These are phyloP conservation scores for Pteruthius melanotis DNA, from an alignment of 2,113 vertebrate species.

Conservation along the genomic window DNA sequence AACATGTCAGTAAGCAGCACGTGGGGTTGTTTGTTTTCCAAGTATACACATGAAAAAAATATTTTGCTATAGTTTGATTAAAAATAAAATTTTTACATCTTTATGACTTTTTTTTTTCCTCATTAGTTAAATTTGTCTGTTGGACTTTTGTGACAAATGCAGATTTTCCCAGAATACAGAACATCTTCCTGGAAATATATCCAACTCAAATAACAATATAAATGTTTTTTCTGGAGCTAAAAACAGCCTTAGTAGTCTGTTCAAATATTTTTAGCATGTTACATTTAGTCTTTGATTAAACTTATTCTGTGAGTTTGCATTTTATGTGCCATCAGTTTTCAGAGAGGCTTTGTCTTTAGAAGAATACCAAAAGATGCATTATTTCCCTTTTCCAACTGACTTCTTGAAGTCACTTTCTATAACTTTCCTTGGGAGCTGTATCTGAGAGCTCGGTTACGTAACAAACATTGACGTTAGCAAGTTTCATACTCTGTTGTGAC, in stretches of 20 bases:
- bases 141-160: background rate
- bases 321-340: background rate
- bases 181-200: background rate
- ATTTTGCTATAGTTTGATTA: background rate
- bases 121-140: background rate
- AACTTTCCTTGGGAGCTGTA: background rate
- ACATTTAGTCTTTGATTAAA: background rate
- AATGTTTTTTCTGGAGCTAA: background rate
- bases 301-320: background rate
- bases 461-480: background rate
- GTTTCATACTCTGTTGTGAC: background rate
- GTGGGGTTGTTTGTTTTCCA: background rate
- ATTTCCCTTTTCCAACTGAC: background rate
- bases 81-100: background rate
- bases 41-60: background rate
- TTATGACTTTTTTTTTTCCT: background rate
- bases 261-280: background rate
- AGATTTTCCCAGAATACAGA: background rate
- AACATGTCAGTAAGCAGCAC: background rate
- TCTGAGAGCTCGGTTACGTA: background rate
- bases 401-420: background rate
- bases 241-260: background rate
- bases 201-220: background rate
- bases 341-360: background rate
- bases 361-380: background rate